Base-by-base conservation (phyloP, 2,113 vertebrate species). In the Mus pahari region DNA sequence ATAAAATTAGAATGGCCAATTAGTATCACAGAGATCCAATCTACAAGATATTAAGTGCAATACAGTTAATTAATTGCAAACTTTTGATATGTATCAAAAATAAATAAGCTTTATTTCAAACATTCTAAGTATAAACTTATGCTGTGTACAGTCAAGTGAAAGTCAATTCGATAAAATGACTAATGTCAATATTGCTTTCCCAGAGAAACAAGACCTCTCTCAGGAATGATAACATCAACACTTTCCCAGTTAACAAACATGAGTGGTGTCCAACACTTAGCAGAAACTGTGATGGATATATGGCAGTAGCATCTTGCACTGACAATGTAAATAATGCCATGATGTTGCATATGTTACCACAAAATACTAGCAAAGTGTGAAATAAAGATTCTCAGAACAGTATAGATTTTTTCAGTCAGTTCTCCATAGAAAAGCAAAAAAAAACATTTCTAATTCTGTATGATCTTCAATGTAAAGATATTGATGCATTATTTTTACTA, bases 281-380 rank as follows among this genome's bases (percentile, higher is more conserved):
- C 13, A 86, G 50, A 86, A 70, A 79, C 14, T 60, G 39, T 90
- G 55, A 79, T 22, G 94, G 16, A 74, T 90, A 90, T 58, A 20
- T 82, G n/a, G 8, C 0, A 70, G 11, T 3, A 33, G n/a, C 39
- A 19, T 73, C 1, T 64, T 50, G n/a, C 5, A 68, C 13, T 86
- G 87, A 92, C 68, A 92, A 48, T 73, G 4, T 73, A 92, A 97
- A 75, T 60, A 75, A 48, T 75, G 24, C 62, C 83, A 62, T 10
- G 20, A 19, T 1, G n/a, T 55, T 74, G 5, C 24, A 73, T 48
- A 74, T 68, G 31, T 86, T 64, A 60, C 33, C 42, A 33, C 64
- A 48, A 89, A 93, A 87, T 73, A 48, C 16, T 33, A 91, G 4
- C 1, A 39, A 62, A 75, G 11, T 73, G 9, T 94, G 62, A 91